Base-by-base conservation (phyloP, 2,888 invertebrate species). In the Chaetogeoica ovagalla region DNA sequence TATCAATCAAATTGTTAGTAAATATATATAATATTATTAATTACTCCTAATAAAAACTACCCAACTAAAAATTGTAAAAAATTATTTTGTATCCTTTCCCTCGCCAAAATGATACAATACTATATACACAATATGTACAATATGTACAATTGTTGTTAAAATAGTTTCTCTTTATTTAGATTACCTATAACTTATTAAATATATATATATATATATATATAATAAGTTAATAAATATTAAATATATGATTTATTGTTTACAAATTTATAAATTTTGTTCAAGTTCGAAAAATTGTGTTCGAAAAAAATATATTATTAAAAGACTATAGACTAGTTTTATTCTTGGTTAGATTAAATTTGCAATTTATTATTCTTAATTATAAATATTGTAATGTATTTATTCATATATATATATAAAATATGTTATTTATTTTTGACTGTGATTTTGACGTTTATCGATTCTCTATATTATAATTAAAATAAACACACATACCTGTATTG, bases 391-490 rank as follows among this genome's bases (percentile, higher is more conserved):
- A 75, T 3, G 21, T 79, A 55, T 55, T 23, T 69, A 69, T 68
- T n/a, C 37, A 48, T 5, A 6, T 43, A 52, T 74, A 74, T 52
- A 62, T 30, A 55, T 59, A 68, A 48, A 48, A 71, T 52, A 71
- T 70, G 79, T 79, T 79, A 79, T 79, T 79, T 79, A 63, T 71
- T 79, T 70, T 79, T 63, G 63, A 71, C 79, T 79, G 79, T 79
- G 79, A 75, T 75, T 75, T 75, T 57, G 52, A 60, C 69, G 69
- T 77, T 69, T 37, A 77, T 77, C 52, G 60, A 77, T 69, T 39
- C 30, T 73, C 7, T 60, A 60, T 48, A 55, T 39, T 52, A 55
- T 66, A 68, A 59, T 69, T 69, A 11, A 60, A 62, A 62, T 52
- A 69, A 60, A 30, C n/a, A 68, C 48, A 39, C 7, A 52, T 69